Conservation (phyloP, 2,888 invertebrate genomes). For the Rhamnusium bicolor region DNA sequence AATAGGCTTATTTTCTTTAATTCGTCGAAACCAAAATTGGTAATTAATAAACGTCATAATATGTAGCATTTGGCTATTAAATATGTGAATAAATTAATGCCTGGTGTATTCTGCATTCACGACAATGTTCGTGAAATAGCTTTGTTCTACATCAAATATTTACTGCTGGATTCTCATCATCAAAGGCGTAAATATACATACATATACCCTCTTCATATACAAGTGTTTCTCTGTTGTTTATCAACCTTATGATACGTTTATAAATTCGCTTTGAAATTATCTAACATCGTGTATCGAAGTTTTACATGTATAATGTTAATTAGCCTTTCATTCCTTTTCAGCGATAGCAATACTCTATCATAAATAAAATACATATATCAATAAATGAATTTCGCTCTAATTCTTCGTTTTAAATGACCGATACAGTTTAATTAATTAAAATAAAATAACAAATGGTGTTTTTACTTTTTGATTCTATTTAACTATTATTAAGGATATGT, state of each 20-base stretch:
- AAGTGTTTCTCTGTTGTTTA: constrained; percentile 22
- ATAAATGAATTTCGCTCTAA: not conserved
- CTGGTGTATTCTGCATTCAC: not conserved
- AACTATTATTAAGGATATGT: too few relatives aligned
- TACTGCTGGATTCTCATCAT: constrained; percentile 34
- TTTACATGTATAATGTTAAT: constrained; percentile 14
- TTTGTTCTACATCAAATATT: constrained; percentile 40
- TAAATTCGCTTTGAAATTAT: constrained; percentile 38
- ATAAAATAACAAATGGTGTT: too few relatives aligned
- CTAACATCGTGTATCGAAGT: constrained; percentile 21
- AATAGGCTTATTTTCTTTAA: too few relatives aligned
- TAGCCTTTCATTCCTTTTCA: not conserved
- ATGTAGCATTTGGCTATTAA: not conserved
- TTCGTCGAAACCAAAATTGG: not conserved
- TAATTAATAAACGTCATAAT: not conserved
- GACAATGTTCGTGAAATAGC: constrained; percentile 7
- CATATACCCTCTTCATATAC: constrained; percentile 23
- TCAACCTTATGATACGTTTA: constrained; percentile 31
- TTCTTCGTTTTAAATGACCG: not conserved
- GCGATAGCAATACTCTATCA: not conserved
- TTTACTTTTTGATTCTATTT: too few relatives aligned
- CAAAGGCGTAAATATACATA: constrained; percentile 22
- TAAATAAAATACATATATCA: too few relatives aligned
- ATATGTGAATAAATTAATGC: not conserved
- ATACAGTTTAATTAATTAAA: too few relatives aligned